These are phyloP conservation scores for Enteromius mattozi DNA, from an alignment of 2,797 vertebrate genomes.

Conservation along the genomic window DNA sequence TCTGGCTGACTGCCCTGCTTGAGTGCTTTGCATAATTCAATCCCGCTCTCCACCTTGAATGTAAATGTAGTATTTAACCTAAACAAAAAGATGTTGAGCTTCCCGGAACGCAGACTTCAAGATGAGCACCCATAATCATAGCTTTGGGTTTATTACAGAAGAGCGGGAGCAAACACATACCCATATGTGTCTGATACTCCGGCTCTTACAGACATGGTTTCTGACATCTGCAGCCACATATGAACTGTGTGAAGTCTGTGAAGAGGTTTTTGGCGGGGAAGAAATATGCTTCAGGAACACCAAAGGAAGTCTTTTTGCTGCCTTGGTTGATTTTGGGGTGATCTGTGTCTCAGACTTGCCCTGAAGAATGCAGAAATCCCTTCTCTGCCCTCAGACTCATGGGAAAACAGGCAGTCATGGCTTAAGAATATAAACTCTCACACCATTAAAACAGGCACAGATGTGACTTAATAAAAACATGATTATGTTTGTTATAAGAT, in stretches of 20 bases:
- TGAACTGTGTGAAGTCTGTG: conserved; percentile 54
- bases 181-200: conserved; percentile 66
- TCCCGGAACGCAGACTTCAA: conserved; percentile 19
- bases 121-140: conserved; percentile 73
- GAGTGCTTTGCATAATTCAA: conserved; percentile 26
- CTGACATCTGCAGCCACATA: conserved; percentile 47
- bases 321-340: conserved; percentile 17
- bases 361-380: conserved; percentile 45
- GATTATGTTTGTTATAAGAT: conserved; percentile 28
- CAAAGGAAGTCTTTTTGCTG: conserved; percentile 18
- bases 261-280: conserved; percentile 37
- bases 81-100: neutral
- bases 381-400: conserved; percentile 25
- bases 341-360: conserved; percentile 26
- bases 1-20: conserved; percentile 5
- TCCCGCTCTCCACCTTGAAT: neutral
- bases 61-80: conserved; percentile 4
- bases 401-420: conserved; percentile 32
- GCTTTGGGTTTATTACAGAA: conserved; percentile 66
- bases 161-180: conserved; percentile 66
- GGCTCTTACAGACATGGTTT: conserved; percentile 64
- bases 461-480: conserved; percentile 46
- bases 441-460: conserved; percentile 46
- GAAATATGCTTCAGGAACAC: conserved; percentile 20
- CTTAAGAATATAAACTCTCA: conserved; percentile 48